phyloP scores from a whole-genome alignment of 1,140 invertebrate genomes.

The Zaprionus inermis region DNA sequence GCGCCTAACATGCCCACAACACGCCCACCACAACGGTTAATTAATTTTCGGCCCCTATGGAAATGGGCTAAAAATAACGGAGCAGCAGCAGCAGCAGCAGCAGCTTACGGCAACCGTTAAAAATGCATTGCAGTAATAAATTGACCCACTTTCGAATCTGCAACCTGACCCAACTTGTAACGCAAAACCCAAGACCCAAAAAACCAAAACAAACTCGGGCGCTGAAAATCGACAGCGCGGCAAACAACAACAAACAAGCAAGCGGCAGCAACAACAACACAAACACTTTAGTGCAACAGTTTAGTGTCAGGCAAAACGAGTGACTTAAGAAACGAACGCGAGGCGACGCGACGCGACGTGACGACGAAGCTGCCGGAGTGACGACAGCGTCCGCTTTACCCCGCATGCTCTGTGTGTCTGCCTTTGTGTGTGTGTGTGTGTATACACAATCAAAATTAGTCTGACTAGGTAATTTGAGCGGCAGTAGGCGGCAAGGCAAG shows the following conservation, averaged over 20 bases:
- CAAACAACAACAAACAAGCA: slow-evolving; percentile 67
- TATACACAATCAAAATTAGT: slow-evolving; percentile 65
- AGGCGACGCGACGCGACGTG: slow-evolving; percentile 15
- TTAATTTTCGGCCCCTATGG: slow-evolving; percentile 58
- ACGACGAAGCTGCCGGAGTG: slow-evolving; percentile 25
- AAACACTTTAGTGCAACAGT: slow-evolving; percentile 81
- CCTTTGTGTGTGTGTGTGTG: slow-evolving; percentile 59
- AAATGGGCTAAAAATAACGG: slow-evolving; percentile 46
- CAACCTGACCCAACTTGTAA: slow-evolving; percentile 82
- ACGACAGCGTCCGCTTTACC: slow-evolving; percentile 56
- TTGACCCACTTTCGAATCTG: slow-evolving; percentile 82
- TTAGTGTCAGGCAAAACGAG: slow-evolving; percentile 80
- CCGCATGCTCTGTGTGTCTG: slow-evolving; percentile 26
- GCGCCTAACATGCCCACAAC: slow-evolving; percentile 37
- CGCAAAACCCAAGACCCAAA: slow-evolving; percentile 60
- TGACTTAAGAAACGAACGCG: slow-evolving; percentile 81
- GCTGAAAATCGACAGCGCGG: slow-evolving; percentile 65
- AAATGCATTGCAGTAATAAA: slow-evolving; percentile 80
- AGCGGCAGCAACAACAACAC: slow-evolving; percentile 48
- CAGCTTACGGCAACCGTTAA: slow-evolving; percentile 27
- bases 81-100: slow-evolving; percentile 22
- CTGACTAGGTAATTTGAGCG: slow-evolving; percentile 63
- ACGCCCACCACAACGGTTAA: slow-evolving; percentile 54
- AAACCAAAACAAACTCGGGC: slow-evolving; percentile 68
- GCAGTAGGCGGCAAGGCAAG: slow-evolving; percentile 45